These are phyloP conservation scores for Gobius niger DNA, from an alignment of 2,113 vertebrate genomes.

Conservation along the genomic window DNA sequence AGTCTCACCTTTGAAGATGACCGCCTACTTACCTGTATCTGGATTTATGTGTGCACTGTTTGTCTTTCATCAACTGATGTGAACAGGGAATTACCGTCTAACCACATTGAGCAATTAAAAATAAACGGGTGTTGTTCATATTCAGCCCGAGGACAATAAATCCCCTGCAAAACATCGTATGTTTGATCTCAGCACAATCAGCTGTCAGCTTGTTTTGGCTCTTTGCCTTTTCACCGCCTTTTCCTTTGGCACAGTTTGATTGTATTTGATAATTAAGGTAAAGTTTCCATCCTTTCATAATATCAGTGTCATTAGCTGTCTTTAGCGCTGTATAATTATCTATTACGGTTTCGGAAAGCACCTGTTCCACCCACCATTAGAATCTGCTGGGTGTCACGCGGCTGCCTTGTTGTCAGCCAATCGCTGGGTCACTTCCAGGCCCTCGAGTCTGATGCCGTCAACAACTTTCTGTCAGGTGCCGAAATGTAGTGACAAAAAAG, in stretches of 20 bases:
- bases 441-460: slow-evolving; percentile 35
- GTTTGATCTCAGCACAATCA: slow-evolving; percentile 65
- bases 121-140: slow-evolving; percentile 14
- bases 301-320: slow-evolving; percentile 47
- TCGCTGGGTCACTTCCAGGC: slow-evolving; percentile 48
- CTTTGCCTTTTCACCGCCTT: slow-evolving; percentile 42
- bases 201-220: slow-evolving; percentile 44
- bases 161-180: slow-evolving; percentile 37
- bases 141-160: slow-evolving; percentile 43
- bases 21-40: background rate
- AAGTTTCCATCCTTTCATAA: slow-evolving; percentile 49
- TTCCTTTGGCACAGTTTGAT: slow-evolving; percentile 35
- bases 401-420: slow-evolving; percentile 44
- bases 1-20: background rate
- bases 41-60: background rate
- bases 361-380: slow-evolving; percentile 70
- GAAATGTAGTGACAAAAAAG: slow-evolving; percentile 62
- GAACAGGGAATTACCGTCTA: background rate
- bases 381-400: slow-evolving; percentile 49
- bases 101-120: background rate
- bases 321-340: slow-evolving; percentile 47
- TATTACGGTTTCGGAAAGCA: slow-evolving; percentile 40
- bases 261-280: slow-evolving; percentile 52
- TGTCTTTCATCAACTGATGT: slow-evolving; percentile 4
- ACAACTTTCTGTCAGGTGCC: slow-evolving; percentile 50